A percentile compares a stretch with the other conserved stretches of the same genome.
These are phyloP conservation scores for Plusia festucae DNA, from an alignment of 2,888 invertebrate genomes.

Conservation along the genomic window DNA sequence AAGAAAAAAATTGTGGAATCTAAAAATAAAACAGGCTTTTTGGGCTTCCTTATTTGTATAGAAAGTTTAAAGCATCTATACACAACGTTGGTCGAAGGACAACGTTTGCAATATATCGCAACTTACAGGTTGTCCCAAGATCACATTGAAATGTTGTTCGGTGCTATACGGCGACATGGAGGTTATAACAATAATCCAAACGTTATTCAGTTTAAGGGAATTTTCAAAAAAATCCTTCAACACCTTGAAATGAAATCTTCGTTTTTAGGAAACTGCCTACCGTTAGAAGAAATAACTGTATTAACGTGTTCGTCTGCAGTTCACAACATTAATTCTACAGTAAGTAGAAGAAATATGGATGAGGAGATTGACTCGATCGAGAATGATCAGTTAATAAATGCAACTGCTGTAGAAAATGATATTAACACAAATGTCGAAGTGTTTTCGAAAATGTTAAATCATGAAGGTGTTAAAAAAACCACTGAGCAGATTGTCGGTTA, in stretches of 20 bases:
- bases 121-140: conserved; percentile 39
- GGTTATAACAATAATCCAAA: conserved; percentile 50
- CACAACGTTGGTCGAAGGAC: conserved; percentile 13
- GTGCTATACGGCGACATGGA: conserved; percentile 27
- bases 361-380: conserved; percentile 6
- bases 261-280: conserved; percentile 33
- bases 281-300: conserved; percentile 30
- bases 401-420: conserved; percentile 5
- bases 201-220: conserved; percentile 27
- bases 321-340: conserved; percentile 22
- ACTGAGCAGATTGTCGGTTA: conserved; percentile 42
- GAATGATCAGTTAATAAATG: background rate
- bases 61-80: conserved; percentile 23
- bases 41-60: conserved; percentile 16
- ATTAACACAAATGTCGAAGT: conserved; percentile 20
- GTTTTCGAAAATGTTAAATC: conserved; percentile 19
- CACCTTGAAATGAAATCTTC: conserved; percentile 29
- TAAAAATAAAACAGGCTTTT: conserved; percentile 17
- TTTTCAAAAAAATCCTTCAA: conserved; percentile 32
- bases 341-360: conserved; percentile 14
- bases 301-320: conserved; percentile 32
- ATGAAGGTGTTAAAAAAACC: conserved; percentile 16
- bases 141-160: conserved; percentile 39
- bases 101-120: conserved; percentile 20
- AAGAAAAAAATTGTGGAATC: no score